phyloP scores from a whole-genome alignment of 2,888 invertebrate genomes.

The Andrena praecox region DNA sequence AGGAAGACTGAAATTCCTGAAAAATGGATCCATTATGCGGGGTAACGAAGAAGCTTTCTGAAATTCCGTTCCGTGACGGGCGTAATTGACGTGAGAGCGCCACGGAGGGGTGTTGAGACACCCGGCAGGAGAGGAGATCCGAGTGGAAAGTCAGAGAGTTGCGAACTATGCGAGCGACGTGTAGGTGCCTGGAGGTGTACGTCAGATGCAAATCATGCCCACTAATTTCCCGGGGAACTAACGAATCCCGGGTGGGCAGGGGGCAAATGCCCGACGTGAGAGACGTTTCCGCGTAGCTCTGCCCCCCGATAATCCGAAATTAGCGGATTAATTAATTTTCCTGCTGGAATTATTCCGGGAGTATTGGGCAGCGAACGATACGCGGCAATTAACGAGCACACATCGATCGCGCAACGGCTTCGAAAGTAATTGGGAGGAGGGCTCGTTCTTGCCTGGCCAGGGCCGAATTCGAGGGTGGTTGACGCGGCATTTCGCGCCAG shows the following conservation, averaged over 20 bases:
- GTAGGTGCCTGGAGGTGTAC: slow-evolving; percentile 79
- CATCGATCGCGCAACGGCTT: slow-evolving; percentile 2
- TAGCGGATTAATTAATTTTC: slow-evolving; percentile 65
- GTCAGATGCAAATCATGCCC: slow-evolving; percentile 84
- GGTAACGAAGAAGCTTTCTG: slow-evolving; percentile 44
- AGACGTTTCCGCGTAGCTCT: slow-evolving; percentile 54
- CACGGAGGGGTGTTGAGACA: slow-evolving; percentile 74
- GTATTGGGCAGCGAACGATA: slow-evolving; percentile 18
- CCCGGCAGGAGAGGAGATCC: slow-evolving; percentile 71
- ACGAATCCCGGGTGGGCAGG: slow-evolving; percentile 66
- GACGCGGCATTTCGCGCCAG: slow-evolving; percentile 76
- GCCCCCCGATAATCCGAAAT: slow-evolving; percentile 58
- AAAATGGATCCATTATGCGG: slow-evolving; percentile 31
- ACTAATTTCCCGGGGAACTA: slow-evolving; percentile 83
- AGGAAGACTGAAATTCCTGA: slow-evolving; percentile 6
- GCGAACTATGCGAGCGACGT: slow-evolving; percentile 81
- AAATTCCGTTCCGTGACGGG: slow-evolving; percentile 64
- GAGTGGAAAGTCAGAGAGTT: slow-evolving; percentile 76
- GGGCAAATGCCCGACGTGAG: slow-evolving; percentile 47
- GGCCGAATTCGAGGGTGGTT: slow-evolving; percentile 15
- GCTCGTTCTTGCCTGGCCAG: not conserved
- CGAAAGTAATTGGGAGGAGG: slow-evolving; percentile 2
- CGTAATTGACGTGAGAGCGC: slow-evolving; percentile 78
- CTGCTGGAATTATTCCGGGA: slow-evolving; percentile 34
- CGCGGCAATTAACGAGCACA: slow-evolving; percentile 1